Conservation (phyloP, 2,888 invertebrate species). For the Chouioia cunea region DNA sequence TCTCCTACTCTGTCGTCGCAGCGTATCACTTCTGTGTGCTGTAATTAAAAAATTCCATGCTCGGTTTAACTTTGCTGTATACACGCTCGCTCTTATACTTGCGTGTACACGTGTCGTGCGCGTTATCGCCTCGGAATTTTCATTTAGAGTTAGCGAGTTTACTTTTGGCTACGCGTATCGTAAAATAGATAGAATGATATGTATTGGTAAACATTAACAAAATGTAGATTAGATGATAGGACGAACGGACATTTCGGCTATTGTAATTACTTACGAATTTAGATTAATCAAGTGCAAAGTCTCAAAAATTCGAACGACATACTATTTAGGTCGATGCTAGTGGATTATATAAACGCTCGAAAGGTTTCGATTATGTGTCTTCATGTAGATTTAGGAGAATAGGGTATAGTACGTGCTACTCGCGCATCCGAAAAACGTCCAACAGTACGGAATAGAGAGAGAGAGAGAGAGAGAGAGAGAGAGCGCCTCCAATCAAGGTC, state of each 20-base stretch:
- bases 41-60: conserved; percentile 45
- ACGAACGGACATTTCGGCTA: too few relatives aligned
- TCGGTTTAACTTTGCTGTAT: conserved; percentile 2
- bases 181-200: too few relatives aligned
- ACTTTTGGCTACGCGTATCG: too few relatives aligned
- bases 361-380: conserved; percentile 23
- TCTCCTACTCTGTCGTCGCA: too few relatives aligned
- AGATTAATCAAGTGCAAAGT: too few relatives aligned
- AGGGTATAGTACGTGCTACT: not conserved
- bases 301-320: too few relatives aligned
- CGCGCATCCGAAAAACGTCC: conserved; percentile 58
- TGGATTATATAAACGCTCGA: not conserved
- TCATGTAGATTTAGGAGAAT: not conserved
- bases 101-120: not conserved
- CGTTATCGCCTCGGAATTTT: not conserved
- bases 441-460: conserved; percentile 42
- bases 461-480: conserved; percentile 13
- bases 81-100: not conserved
- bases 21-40: conserved; percentile 8
- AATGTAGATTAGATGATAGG: too few relatives aligned
- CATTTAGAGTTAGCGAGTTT: not conserved
- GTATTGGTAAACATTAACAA: too few relatives aligned
- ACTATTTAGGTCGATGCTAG: too few relatives aligned
- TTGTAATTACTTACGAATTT: too few relatives aligned
- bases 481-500: conserved; percentile 60